Conservation (phyloP, 2,888 invertebrate genomes). For the Gastracanthus pulcherrimus region DNA sequence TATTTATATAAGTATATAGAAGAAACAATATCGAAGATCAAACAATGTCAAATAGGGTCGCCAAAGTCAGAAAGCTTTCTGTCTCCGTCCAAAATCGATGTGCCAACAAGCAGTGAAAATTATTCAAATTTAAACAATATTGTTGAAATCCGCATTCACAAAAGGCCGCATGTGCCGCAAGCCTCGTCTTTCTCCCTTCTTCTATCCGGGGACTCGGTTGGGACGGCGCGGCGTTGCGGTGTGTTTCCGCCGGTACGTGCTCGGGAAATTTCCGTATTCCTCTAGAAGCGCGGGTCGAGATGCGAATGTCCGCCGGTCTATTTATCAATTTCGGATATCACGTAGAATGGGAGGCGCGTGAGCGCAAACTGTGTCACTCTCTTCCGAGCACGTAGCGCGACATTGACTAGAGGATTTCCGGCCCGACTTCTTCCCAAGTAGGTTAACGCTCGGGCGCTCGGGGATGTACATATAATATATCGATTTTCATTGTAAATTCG, state of each 20-base stretch:
- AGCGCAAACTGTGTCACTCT: background rate
- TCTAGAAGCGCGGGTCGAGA: background rate
- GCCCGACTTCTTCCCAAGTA: background rate
- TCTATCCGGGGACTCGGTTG: too few species aligned
- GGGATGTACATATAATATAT: background rate
- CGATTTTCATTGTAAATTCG: background rate
- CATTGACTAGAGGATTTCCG: background rate
- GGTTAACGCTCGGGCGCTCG: background rate
- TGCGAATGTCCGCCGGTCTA: background rate
- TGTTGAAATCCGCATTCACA: background rate
- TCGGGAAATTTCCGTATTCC: background rate
- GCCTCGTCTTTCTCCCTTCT: background rate
- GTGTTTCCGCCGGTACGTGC: background rate
- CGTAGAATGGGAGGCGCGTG: background rate
- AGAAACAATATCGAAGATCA: too few species aligned
- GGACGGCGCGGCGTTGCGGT: too few species aligned
- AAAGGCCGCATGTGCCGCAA: background rate
- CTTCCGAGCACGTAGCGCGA: background rate
- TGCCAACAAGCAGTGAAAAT: background rate
- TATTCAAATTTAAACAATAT: conserved; percentile 11
- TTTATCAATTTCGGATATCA: conserved; percentile 10
- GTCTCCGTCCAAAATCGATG: background rate
- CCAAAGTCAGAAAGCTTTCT: too few species aligned
- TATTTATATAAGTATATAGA: too few species aligned
- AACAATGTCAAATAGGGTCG: too few species aligned